Evolutionary conservation across 1,140 invertebrate species (phyloP).

Genomic region (Brachionus sp.): DNA sequence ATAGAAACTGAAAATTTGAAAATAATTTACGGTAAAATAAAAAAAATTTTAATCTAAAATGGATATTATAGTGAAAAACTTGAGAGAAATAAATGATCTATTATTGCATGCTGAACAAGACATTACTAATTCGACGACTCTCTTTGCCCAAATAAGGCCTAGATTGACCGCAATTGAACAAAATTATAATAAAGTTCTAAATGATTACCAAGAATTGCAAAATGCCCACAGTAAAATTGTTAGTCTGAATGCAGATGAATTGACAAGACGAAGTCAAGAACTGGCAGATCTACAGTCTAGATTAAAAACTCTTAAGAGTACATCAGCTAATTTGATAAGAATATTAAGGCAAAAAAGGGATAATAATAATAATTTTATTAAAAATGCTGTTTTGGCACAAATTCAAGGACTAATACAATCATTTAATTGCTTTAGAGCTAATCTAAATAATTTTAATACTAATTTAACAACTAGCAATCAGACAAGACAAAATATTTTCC

Average conservation of each 20-base stretch:
- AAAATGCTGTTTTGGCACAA: not conserved
- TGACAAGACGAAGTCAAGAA: not conserved
- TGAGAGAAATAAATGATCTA: not conserved
- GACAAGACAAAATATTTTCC: not conserved
- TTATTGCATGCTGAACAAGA: not conserved
- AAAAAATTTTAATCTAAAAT: not conserved
- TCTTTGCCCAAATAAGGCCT: not conserved
- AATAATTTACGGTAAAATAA: not conserved
- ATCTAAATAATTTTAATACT: not conserved
- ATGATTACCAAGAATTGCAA: not conserved
- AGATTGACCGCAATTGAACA: not conserved
- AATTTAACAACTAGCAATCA: not conserved
- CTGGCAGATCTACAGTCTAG: not conserved
- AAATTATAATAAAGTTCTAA: not conserved
- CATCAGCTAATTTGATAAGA: not conserved
- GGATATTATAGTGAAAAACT: not conserved
- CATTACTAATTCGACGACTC: not conserved
- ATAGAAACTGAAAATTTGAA: not conserved
- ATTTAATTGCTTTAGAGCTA: not conserved
- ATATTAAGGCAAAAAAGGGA: not conserved
- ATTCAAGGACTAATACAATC: not conserved
- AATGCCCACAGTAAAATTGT: not conserved
- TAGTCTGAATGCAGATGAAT: not conserved
- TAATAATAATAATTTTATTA: not conserved
- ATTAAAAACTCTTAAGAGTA: not conserved